Base-by-base conservation (phyloP, 2,113 vertebrate species). In the Mastomys natalensis region DNA sequence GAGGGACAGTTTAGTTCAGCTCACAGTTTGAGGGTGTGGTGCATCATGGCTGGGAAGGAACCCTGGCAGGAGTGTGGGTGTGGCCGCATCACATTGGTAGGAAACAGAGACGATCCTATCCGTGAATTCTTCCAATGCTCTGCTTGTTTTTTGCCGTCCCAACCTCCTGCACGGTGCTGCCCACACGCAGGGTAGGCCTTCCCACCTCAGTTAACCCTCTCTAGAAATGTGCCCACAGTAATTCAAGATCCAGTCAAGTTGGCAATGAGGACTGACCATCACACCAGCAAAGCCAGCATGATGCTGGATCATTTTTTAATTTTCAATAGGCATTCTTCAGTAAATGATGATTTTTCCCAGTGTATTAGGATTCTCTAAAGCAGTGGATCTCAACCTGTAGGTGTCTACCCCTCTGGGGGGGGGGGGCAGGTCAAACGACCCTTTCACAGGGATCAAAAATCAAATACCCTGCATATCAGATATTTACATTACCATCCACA, bases 401-500 rank as follows among this genome's bases (percentile, higher is more conserved):
- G 37, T 60, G 6, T 16, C 7, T 0, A 60, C 3, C 6, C 11
- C 6, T 26, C 24, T 82, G 68, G 37, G 7, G 68, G 26, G 10
- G 53, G 3, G 12, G 5, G 1, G 51, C 9, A 9, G 8, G 7
- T 7, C 3, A 82, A 26, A 24, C 1, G 5, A 16, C 11, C 78
- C 55, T 26, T 60, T 82, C 3, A 10, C 1, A 60, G 53, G 11
- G 12, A 21, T 21, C 7, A 1, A n/a, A 21, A 40, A 72, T 72
- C 37, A 34, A 53, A 40, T 24, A 9, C 31, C 13, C 66, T 37
- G 66, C 37, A 72, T 72, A 72, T n/a, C 70, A 72, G 53, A 40
- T n/a, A 9, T 60, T 60, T 82, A 40, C 12, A 60, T 40, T 82
- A 40, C n/a, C 37, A 17, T 24, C n/a, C 53, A 81, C 7, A 24